Conservation (phyloP, 92 coral and sea anemone species). For the Epizoanthus fatuus region DNA sequence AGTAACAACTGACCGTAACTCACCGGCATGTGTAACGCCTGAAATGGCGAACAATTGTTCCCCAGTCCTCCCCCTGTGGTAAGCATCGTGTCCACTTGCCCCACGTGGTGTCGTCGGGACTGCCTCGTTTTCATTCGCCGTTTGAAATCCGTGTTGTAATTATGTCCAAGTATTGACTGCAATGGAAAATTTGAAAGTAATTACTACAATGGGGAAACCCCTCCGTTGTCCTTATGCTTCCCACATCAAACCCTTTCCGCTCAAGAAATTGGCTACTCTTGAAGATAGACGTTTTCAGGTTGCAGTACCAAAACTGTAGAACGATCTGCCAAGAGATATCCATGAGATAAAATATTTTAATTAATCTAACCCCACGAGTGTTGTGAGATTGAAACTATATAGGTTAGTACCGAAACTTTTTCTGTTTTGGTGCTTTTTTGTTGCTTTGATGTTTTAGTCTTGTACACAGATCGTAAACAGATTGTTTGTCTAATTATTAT, state of each 20-base stretch:
- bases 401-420: no score
- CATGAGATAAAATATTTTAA: no score
- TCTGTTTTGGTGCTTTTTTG: no score
- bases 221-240: not conserved
- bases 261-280: not conserved
- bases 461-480: no score
- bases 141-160: conserved; percentile 91
- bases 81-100: conserved; percentile 85
- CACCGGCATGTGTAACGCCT: conserved; percentile 93
- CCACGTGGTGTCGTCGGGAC: conserved; percentile 88
- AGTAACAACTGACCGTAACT: not conserved
- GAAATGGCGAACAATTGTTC: conserved; percentile 91
- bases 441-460: no score
- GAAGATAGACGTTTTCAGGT: no score
- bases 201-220: not conserved
- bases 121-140: conserved; percentile 96
- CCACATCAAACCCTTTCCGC: not conserved
- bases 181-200: not conserved
- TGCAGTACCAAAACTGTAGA: no score
- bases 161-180: conserved; percentile 94
- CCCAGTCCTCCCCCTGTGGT: conserved; percentile 87
- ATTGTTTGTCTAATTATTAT: no score
- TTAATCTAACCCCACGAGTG: no score
- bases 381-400: no score
- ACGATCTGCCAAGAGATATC: no score